These are phyloP conservation scores for Heliconius nattereri DNA, from an alignment of 1,140 invertebrate species.

Conservation along the genomic window DNA sequence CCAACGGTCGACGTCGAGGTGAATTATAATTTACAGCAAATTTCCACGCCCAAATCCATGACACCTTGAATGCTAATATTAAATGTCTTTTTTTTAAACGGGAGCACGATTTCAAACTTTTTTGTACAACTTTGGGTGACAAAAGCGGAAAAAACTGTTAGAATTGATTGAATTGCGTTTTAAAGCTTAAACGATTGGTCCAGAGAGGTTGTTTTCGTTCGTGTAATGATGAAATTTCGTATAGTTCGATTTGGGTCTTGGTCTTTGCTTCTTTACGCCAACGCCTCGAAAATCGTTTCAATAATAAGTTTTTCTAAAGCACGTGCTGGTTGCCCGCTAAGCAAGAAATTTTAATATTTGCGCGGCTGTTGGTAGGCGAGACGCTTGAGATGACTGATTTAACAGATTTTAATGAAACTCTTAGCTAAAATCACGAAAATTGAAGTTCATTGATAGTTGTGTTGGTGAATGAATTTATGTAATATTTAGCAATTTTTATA, in stretches of 20 bases:
- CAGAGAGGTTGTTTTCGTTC: slow-evolving; percentile 38
- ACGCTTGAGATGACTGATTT: neutral
- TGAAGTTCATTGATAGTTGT: neutral
- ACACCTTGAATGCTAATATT: slow-evolving; percentile 70
- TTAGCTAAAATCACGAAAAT: neutral
- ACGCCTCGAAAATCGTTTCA: slow-evolving; percentile 60
- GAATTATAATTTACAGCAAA: slow-evolving; percentile 62
- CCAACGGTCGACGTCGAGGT: slow-evolving; percentile 23
- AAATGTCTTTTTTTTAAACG: slow-evolving; percentile 70
- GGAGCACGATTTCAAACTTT: slow-evolving; percentile 76
- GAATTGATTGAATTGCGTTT: slow-evolving; percentile 28
- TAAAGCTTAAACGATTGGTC: neutral
- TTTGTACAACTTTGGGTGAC: slow-evolving; percentile 69
- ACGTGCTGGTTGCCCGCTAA: slow-evolving; percentile 49
- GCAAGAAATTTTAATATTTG: slow-evolving; percentile 25
- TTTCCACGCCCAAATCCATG: slow-evolving; percentile 67
- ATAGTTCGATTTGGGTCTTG: slow-evolving; percentile 58
- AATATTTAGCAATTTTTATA: neutral
- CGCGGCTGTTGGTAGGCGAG: neutral
- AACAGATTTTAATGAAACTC: neutral
- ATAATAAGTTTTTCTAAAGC: slow-evolving; percentile 52
- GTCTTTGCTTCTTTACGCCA: slow-evolving; percentile 62
- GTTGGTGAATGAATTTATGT: neutral
- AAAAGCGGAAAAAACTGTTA: slow-evolving; percentile 66
- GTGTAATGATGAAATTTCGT: slow-evolving; percentile 31